Evolutionary conservation across 2,113 vertebrate genomes (phyloP).

Genomic region (Callipepla californica): DNA sequence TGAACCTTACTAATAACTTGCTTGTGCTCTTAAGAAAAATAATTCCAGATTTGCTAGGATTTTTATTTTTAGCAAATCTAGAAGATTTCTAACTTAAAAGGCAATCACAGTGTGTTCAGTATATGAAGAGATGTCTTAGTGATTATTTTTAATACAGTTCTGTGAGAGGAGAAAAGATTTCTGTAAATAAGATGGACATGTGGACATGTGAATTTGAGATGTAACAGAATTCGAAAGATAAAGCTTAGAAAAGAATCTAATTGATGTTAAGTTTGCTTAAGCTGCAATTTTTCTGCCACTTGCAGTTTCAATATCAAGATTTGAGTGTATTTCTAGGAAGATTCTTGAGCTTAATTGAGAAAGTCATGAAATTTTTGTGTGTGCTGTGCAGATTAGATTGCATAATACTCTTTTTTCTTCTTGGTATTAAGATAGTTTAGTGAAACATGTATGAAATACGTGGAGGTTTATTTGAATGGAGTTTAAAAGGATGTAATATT

Average conservation of each 20-base stretch:
- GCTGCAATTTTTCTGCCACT: not conserved
- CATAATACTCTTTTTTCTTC: not conserved
- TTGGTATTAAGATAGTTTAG: not conserved
- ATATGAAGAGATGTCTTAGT: not conserved
- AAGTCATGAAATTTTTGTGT: not conserved
- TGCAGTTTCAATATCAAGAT: not conserved
- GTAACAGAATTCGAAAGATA: not conserved
- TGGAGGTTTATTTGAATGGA: not conserved
- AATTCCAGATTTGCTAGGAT: not conserved
- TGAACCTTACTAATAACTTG: not conserved
- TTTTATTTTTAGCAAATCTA: not conserved
- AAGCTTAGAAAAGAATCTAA: not conserved
- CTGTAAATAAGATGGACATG: fast-evolving
- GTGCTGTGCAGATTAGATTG: not conserved
- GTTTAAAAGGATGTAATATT: not conserved
- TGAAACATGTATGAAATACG: not conserved
- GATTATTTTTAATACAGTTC: not conserved
- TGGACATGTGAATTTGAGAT: not conserved
- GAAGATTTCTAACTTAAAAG: not conserved
- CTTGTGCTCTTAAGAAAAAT: not conserved
- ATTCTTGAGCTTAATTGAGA: not conserved
- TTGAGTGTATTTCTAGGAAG: not conserved
- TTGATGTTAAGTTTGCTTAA: not conserved
- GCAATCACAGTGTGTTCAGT: not conserved
- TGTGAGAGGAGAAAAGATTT: not conserved